Conservation (phyloP, 2,113 vertebrate genomes). For the Apteryx mantelli region DNA sequence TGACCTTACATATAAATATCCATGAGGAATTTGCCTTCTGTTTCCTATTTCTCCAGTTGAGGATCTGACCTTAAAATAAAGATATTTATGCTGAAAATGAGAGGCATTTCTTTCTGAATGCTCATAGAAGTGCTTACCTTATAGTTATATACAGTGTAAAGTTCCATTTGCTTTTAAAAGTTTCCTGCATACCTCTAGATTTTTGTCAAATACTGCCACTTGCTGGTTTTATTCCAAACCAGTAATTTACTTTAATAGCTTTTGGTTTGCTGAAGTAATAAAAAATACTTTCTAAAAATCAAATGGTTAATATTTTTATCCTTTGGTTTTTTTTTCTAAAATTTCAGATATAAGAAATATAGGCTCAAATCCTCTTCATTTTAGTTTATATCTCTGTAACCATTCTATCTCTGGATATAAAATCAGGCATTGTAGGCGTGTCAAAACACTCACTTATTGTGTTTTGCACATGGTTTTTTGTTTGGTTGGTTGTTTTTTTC, state of each 20-base stretch:
- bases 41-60: conserved; percentile 1
- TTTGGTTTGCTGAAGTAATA: neutral
- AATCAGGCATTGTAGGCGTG: neutral
- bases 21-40: neutral
- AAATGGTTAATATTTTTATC: neutral
- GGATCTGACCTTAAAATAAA: neutral
- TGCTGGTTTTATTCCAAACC: conserved; percentile 47
- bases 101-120: neutral
- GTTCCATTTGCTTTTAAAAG: neutral
- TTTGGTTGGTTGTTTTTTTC: neutral
- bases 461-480: neutral
- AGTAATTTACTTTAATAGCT: neutral
- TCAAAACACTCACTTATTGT: neutral
- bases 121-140: neutral
- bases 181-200: neutral
- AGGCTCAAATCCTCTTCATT: neutral
- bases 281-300: neutral
- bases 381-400: neutral
- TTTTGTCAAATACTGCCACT: conserved; percentile 68
- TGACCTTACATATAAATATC: conserved; percentile 14
- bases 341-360: neutral
- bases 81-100: neutral
- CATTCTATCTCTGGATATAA: neutral
- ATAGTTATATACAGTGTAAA: neutral
- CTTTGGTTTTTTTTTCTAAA: neutral